Conservation (phyloP, 2,888 invertebrate species). For the Drosophila meridionalis region DNA sequence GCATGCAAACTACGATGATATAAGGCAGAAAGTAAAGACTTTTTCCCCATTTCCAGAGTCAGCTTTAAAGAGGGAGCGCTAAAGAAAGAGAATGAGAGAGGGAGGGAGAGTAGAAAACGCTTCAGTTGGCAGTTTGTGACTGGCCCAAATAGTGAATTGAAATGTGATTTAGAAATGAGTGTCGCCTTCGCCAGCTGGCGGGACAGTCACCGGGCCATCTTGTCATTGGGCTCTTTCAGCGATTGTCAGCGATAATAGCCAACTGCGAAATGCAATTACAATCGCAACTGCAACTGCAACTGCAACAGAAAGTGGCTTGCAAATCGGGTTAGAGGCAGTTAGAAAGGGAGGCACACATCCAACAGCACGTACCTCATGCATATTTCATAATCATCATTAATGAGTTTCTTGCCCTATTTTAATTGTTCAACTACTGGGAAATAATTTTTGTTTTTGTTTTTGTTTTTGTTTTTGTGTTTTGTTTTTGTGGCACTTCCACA, state of each 20-base stretch:
- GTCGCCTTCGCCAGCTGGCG: slow-evolving; percentile 20
- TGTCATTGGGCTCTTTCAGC: slow-evolving; percentile 31
- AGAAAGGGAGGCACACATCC: not conserved
- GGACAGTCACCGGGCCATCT: slow-evolving; percentile 44
- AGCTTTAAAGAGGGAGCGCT: not conserved
- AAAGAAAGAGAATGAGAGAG: not conserved
- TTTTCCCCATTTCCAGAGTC: slow-evolving; percentile 6
- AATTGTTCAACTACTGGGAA: slow-evolving; percentile 58
- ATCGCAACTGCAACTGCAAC: slow-evolving; percentile 7
- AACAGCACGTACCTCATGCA: slow-evolving; percentile 42
- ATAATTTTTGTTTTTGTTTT: not conserved
- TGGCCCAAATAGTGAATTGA: slow-evolving; percentile 47
- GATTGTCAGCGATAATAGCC: slow-evolving; percentile 29
- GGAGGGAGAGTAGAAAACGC: not conserved
- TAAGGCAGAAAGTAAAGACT: slow-evolving; percentile 13
- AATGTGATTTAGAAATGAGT: slow-evolving; percentile 46
- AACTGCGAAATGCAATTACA: slow-evolving; percentile 12
- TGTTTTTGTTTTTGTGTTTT: not conserved
- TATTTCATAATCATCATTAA: slow-evolving; percentile 71
- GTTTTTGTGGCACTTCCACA: slow-evolving; percentile 28
- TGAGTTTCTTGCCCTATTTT: slow-evolving; percentile 77
- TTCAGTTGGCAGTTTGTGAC: slow-evolving; percentile 14
- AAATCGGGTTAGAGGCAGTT: slow-evolving; percentile 46
- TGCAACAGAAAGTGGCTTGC: slow-evolving; percentile 27
- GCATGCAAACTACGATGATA: not conserved